Conservation (phyloP, 2,888 invertebrate genomes). For the Leistus spinibarbis region DNA sequence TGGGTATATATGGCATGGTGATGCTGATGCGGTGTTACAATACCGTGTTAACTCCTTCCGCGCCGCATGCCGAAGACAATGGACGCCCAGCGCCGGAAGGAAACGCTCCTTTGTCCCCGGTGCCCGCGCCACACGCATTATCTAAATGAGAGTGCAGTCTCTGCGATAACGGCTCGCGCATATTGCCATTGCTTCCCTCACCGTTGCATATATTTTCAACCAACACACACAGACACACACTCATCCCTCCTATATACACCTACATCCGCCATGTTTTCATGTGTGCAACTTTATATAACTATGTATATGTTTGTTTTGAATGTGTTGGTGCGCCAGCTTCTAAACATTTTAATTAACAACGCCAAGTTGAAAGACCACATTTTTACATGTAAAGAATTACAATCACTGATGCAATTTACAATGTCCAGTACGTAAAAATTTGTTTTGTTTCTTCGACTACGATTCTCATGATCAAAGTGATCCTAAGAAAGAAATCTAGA, state of each 20-base stretch:
- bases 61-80: conserved; percentile 51
- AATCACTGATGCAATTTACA: too few species aligned
- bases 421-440: too few species aligned
- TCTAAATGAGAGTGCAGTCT: conserved; percentile 22
- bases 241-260: background rate
- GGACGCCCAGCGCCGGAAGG: conserved; percentile 44
- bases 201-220: background rate
- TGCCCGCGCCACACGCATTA: conserved; percentile 17
- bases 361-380: too few species aligned
- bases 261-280: too few species aligned
- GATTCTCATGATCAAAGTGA: too few species aligned
- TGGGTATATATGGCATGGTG: background rate
- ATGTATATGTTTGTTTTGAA: too few species aligned
- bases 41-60: conserved; percentile 53
- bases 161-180: background rate
- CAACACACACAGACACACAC: background rate
- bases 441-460: too few species aligned
- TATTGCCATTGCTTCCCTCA: background rate
- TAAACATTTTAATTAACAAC: too few species aligned
- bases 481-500: too few species aligned
- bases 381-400: too few species aligned
- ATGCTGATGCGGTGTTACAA: conserved; percentile 45
- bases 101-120: conserved; percentile 41
- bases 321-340: too few species aligned
- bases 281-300: too few species aligned